Base-by-base conservation (phyloP, 2,113 vertebrate genomes). In the Toxotes jaculatrix region DNA sequence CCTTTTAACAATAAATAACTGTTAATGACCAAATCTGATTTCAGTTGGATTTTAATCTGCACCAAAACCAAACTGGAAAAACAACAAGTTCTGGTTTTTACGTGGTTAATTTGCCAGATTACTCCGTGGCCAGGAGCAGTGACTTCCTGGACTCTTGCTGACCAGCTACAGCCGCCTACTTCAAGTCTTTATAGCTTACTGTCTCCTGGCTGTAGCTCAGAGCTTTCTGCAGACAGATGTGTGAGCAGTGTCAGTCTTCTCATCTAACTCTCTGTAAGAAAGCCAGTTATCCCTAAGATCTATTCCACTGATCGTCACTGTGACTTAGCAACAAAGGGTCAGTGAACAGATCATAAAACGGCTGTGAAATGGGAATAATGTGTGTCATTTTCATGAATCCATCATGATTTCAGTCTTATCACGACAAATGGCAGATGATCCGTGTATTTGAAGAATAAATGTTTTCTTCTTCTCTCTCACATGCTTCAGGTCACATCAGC, bases 401-500 rank as follows among this genome's bases (percentile, higher is more conserved):
- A n/a, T 66, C 64, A 31, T 67, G 5, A 23, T 11, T 65, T 43
- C 11, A 23, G 11, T 34, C 51, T 67, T 43, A 32, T 56, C 17
- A 32, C 7, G 16, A 69, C n/a, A 77, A 59, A 27, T 19, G 8
- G 61, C 21, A 38, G 36, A 60, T 10, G 8, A 13, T 57, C 16
- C 5, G 10, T 21, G 5, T 62, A 14, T 19, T 21, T 49, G 19
- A 38, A 64, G n/a, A 60, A 60, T 49, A 42, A n/a, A 60, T 56
- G 84, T 62, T 14, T 91, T 38, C 7, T 78, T 91, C 70, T 60
- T 51, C 11, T 75, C 51, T 73, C 5, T 81, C 13, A 2, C 66
- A 36, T 70, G 16, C 69, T 85, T 38, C 93, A 99, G 98, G 95
- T 99, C 59, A 96, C 96, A 49, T 94, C 97, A 34, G 95, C 96